Percentiles rank a stretch among this genome's conserved stretches.
These are phyloP conservation scores for Lutraria lutraria DNA, from an alignment of 2,888 invertebrate species.

Conservation along the genomic window DNA sequence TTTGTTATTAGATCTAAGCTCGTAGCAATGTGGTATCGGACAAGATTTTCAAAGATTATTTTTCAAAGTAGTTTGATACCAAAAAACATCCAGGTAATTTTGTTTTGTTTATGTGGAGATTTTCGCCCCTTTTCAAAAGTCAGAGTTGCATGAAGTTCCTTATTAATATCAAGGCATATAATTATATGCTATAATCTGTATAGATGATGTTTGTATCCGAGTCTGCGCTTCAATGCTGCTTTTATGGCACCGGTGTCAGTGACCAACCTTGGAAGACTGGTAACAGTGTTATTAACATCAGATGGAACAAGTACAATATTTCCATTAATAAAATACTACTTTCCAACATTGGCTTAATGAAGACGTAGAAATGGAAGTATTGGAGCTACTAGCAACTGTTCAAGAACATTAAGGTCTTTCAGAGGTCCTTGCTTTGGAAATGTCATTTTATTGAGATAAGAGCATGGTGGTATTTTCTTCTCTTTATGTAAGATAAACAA, in stretches of 20 bases:
- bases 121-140: too few species aligned
- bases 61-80: too few species aligned
- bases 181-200: conserved; percentile 56
- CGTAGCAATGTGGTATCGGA: too few species aligned
- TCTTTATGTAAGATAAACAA: conserved; percentile 58
- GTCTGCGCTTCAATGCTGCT: conserved; percentile 58
- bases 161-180: conserved; percentile 66
- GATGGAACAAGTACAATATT: conserved; percentile 67
- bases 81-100: too few species aligned
- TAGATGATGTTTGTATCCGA: conserved; percentile 64
- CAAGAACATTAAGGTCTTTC: conserved; percentile 55
- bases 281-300: conserved; percentile 61
- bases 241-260: conserved; percentile 58
- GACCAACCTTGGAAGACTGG: conserved; percentile 49
- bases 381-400: conserved; percentile 55
- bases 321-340: conserved; percentile 52
- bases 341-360: conserved; percentile 59
- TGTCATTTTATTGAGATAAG: conserved; percentile 53
- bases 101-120: too few species aligned
- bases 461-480: conserved; percentile 60
- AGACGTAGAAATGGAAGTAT: conserved; percentile 64
- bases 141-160: too few species aligned
- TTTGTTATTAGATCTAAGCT: too few species aligned
- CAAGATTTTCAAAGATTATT: too few species aligned
- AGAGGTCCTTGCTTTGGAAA: conserved; percentile 49